These are phyloP conservation scores for Stegophylla sp. DNA, from an alignment of 2,888 invertebrate genomes.

Conservation along the genomic window DNA sequence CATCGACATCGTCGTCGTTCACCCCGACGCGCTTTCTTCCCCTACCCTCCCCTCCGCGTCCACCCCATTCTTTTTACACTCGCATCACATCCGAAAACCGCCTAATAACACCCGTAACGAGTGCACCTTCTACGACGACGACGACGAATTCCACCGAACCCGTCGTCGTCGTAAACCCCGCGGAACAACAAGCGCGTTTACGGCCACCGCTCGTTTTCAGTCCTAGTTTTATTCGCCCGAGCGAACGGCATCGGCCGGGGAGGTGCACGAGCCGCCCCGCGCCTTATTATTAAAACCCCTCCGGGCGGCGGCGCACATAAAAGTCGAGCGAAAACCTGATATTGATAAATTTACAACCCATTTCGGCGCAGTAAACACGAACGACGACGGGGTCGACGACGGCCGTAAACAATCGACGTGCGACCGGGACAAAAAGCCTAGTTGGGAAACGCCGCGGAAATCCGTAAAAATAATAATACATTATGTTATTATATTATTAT, in stretches of 20 bases:
- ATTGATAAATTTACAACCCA: slow-evolving; percentile 58
- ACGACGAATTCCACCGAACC: slow-evolving; percentile 26
- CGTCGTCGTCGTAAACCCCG: slow-evolving; percentile 37
- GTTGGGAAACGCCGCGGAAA: slow-evolving; percentile 18
- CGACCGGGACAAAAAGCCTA: not conserved
- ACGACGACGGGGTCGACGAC: not conserved
- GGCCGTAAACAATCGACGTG: slow-evolving; percentile 38
- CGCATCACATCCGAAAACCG: slow-evolving; percentile 31
- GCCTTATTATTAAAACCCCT: slow-evolving; percentile 49
- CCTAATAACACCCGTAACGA: slow-evolving; percentile 56
- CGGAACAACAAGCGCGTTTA: slow-evolving; percentile 44
- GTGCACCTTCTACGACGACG: slow-evolving; percentile 26
- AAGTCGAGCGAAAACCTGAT: slow-evolving; percentile 46
- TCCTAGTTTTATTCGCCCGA: not conserved
- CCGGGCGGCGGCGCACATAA: slow-evolving; percentile 16
- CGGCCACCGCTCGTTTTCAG: not conserved
- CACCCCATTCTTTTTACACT: slow-evolving; percentile 38
- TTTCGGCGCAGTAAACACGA: not conserved
- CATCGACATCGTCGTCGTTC: slow-evolving; percentile 33
- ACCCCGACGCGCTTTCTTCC: slow-evolving; percentile 5
- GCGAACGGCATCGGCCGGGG: too few relatives aligned
- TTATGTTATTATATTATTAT: too few relatives aligned
- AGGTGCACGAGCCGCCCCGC: not conserved
- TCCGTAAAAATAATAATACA: slow-evolving; percentile 26
- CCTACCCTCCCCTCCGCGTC: not conserved